Base-by-base conservation (phyloP, 2,888 invertebrate genomes). In the Linhomoeus sp. region DNA sequence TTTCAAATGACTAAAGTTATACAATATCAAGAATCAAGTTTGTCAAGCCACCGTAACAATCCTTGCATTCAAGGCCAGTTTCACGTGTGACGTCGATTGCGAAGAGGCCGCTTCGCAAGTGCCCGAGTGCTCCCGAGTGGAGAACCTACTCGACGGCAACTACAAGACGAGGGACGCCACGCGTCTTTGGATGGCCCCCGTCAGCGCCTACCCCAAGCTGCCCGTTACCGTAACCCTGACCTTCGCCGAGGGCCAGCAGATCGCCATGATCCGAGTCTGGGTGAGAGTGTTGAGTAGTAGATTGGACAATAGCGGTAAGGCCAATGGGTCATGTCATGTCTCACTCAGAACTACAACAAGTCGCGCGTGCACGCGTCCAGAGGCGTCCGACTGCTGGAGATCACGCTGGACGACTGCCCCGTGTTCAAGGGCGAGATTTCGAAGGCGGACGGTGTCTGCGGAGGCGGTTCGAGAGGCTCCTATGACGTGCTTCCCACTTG, bases 291-390 rank as follows among this genome's bases (percentile, higher is more conserved):
- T n/a, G n/a, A n/a, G n/a, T n/a, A n/a, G n/a, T n/a, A n/a, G n/a
- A n/a, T n/a, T 22, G n/a, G 15, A 12, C 36, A 22, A 29, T 40
- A 12, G n/a, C n/a, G n/a, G n/a, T n/a, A n/a, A n/a, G n/a, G n/a
- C n/a, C n/a, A n/a, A n/a, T n/a, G n/a, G n/a, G n/a, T n/a, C n/a
- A n/a, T n/a, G n/a, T n/a, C n/a, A n/a, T n/a, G n/a, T 20, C 41
- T 41, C 17, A 12, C 55, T 40, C 67, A 83, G 83, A 84, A 84
- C 65, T 84, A 85, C 66, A 83, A 83, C 66, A 83, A 83, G 66
- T 83, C 83, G 1, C 72, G 84, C 50, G 82, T 83, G 55, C 79
- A 84, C 66, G 80, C 82, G 0, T 76, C 77, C 48, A 74, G 82
- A 49, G 84, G 84, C 42, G 79, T 77, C 7, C 76, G 75, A 56